These are phyloP conservation scores for Drosophila repleta DNA, from an alignment of 1,140 invertebrate species.

Conservation along the genomic window DNA sequence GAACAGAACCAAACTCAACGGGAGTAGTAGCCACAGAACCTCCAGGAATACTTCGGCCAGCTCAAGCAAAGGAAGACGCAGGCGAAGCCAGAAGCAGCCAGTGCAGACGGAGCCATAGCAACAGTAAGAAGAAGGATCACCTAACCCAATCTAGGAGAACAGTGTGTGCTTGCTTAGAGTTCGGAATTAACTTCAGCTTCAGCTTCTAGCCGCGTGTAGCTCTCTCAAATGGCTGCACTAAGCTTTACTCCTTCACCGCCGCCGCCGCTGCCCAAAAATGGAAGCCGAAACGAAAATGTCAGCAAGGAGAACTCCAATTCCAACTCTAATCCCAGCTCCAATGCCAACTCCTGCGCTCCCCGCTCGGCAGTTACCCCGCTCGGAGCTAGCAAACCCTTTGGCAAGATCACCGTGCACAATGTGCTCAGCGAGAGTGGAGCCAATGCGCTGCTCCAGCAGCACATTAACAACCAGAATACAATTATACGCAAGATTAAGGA, in stretches of 20 bases:
- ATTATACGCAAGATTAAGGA: slow-evolving; percentile 81
- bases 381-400: slow-evolving; percentile 63
- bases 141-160: no score
- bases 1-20: no score
- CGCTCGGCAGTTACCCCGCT: slow-evolving; percentile 24
- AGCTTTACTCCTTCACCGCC: slow-evolving; percentile 46
- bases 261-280: slow-evolving; percentile 3
- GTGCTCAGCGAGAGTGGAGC: slow-evolving; percentile 73
- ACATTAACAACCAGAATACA: slow-evolving; percentile 70
- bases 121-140: no score
- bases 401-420: slow-evolving; percentile 78
- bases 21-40: no score
- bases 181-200: no score
- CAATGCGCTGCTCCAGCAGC: slow-evolving; percentile 70
- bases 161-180: background rate
- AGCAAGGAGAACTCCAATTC: slow-evolving; percentile 40
- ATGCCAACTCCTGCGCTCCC: background rate
- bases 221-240: slow-evolving; percentile 57
- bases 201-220: background rate
- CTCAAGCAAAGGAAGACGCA: no score
- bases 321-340: background rate
- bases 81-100: no score
- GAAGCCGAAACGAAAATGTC: background rate
- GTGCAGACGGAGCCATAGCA: no score
- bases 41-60: no score